Evolutionary conservation across 2,888 invertebrate genomes (phyloP), one percentile per base, ranked within the genome.

Genomic region (Pollenia angustigena): DNA sequence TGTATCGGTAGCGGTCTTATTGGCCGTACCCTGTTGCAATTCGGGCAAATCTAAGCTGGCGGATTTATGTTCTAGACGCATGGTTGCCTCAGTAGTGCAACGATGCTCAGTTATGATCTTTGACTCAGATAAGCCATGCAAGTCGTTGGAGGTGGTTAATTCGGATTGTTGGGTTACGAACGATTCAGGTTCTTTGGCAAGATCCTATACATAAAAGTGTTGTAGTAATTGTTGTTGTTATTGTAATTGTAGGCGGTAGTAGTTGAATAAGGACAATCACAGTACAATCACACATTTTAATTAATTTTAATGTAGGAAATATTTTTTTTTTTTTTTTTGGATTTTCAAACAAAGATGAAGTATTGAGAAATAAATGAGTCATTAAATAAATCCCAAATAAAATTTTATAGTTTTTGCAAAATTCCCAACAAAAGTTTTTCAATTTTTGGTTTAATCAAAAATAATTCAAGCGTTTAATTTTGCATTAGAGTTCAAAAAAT

Each of bases 21-120:
- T 89, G 88, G 89, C 90, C 56, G 91, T 90, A 44, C 89, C 90
- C 71, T 89, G 81, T 40, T 89, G 88, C 79, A 92, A 88, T 87
- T 90, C 90, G 50, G 93, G 93, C 88, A 93, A 89, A 89, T 93
- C 93, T 81, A 91, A 89, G 88, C 90, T 90, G 32, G 91, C 90
- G 84, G 92, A 89, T 90, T 93, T 94, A 90, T 94, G 93, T 89
- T 93, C 93, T 91, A 93, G 91, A 90, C 93, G 92, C 93, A 93
- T 93, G 87, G 94, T 93, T 90, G 93, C 93, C 90, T 93, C 93
- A 82, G 94, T 93, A 81, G 93, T 93, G 90, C 93, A 93, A 90
- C 92, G 92, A 91, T 93, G 94, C 91, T 94, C 93, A 89, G 93
- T 93, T 87, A 92, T 90, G 81, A 93, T 92, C 89, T 92, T 93